Percentiles rank a stretch among this genome's conserved stretches.
Evolutionary conservation across 1,140 invertebrate species (phyloP).

Genomic region (Camponotus pennsylvanicus): DNA sequence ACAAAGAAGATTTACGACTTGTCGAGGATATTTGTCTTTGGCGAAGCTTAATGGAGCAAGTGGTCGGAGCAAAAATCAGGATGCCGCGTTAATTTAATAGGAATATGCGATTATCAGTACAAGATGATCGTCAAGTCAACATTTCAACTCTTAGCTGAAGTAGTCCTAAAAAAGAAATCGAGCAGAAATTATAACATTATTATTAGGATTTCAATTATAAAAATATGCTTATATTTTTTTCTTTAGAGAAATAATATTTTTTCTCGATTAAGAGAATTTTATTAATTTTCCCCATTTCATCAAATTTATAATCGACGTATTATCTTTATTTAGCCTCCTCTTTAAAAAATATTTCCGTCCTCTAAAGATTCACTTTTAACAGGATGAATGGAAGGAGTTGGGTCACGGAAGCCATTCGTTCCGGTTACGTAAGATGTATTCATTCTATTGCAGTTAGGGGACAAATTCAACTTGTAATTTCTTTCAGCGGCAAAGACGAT

Average conservation of each 20-base stretch:
- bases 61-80: not conserved
- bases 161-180: not conserved
- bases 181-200: not conserved
- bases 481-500: not conserved
- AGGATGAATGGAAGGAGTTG: not conserved
- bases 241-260: too few relatives aligned
- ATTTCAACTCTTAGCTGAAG: not conserved
- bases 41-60: not conserved
- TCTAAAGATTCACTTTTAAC: not conserved
- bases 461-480: conserved; percentile 9
- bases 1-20: conserved; percentile 42
- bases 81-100: not conserved
- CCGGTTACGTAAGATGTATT: not conserved
- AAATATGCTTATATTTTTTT: not conserved
- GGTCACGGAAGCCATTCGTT: not conserved
- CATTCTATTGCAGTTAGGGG: not conserved
- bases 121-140: not conserved
- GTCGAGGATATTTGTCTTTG: conserved; percentile 24
- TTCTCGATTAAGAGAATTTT: not conserved
- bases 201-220: not conserved
- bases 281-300: not conserved
- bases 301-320: not conserved
- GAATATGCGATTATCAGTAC: not conserved
- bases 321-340: not conserved
- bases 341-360: not conserved